Evolutionary conservation across 2,797 vertebrate species (phyloP).

Genomic region (Champsocephalus gunnari): DNA sequence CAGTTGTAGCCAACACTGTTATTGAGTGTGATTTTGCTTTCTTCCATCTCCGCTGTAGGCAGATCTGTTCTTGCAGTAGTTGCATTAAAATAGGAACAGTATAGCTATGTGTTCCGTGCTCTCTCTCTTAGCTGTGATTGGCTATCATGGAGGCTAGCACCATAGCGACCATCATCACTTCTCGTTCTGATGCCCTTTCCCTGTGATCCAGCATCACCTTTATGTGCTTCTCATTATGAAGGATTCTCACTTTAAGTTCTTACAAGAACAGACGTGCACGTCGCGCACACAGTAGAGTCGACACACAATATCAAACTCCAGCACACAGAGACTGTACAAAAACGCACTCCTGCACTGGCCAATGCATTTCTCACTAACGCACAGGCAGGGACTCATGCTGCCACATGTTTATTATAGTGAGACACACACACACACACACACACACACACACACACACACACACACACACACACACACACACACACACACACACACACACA

Average conservation of each 20-base stretch:
- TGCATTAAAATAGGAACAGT: conserved; percentile 60
- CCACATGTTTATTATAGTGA: conserved; percentile 32
- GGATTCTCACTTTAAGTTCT: conserved; percentile 50
- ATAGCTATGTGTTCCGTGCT: conserved; percentile 39
- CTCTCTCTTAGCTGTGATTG: conserved; percentile 50
- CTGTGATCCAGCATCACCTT: conserved; percentile 69
- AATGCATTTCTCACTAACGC: conserved; percentile 10
- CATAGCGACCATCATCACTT: conserved; percentile 71
- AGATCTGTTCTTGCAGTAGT: conserved; percentile 55
- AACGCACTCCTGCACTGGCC: conserved; percentile 8
- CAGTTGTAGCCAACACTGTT: conserved; percentile 72
- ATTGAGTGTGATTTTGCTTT: conserved; percentile 66
- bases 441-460: conserved; percentile 16
- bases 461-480: conserved; percentile 24
- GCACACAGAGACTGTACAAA: conserved; percentile 11
- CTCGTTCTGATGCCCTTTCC: conserved; percentile 64
- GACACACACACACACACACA: conserved; percentile 14
- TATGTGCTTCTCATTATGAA: conserved; percentile 67
- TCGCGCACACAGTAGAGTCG: background rate
- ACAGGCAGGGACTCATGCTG: conserved; percentile 24
- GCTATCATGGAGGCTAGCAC: conserved; percentile 46
- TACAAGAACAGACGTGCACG: conserved; percentile 21
- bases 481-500: conserved; percentile 8
- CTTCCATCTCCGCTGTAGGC: conserved; percentile 35
- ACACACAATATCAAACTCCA: conserved; percentile 9